Evolutionary conservation across 2,797 vertebrate genomes (phyloP).

Genomic region (Cirrhinus mrigala): DNA sequence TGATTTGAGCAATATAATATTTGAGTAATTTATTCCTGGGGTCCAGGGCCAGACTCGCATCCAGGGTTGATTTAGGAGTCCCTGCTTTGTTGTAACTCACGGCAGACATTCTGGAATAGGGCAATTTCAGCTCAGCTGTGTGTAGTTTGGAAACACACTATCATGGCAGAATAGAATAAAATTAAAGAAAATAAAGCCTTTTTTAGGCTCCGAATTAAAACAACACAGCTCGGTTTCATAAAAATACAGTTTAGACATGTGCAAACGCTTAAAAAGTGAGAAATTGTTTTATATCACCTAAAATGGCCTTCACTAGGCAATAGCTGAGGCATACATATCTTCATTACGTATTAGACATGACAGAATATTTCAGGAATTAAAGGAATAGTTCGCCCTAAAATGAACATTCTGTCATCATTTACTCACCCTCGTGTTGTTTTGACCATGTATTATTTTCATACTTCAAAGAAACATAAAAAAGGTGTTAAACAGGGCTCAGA

Average conservation of each 20-base stretch:
- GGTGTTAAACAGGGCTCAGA: neutral
- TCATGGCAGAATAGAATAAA: conserved; percentile 43
- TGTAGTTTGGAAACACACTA: conserved; percentile 57
- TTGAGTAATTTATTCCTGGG: conserved; percentile 56
- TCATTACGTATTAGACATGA: conserved; percentile 39
- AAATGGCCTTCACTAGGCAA: conserved; percentile 41
- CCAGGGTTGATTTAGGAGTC: conserved; percentile 61
- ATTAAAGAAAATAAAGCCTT: conserved; percentile 52
- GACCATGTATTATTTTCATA: neutral
- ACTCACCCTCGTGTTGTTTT: neutral
- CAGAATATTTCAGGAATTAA: conserved; percentile 1
- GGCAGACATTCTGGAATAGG: conserved; percentile 52
- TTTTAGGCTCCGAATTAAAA: conserved; percentile 31
- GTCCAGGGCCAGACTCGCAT: conserved; percentile 45
- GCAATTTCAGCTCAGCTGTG: conserved; percentile 55
- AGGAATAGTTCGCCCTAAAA: neutral
- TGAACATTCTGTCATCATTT: neutral
- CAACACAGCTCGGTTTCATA: conserved; percentile 34
- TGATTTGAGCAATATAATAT: conserved; percentile 64
- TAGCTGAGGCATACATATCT: conserved; percentile 30
- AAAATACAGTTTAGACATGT: conserved; percentile 54
- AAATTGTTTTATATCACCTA: conserved; percentile 27
- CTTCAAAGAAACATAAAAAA: neutral
- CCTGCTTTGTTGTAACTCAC: conserved; percentile 60
- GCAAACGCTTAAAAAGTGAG: conserved; percentile 41